phyloP scores from a whole-genome alignment of 2,888 invertebrate species.

The Pherbina coryleti region DNA sequence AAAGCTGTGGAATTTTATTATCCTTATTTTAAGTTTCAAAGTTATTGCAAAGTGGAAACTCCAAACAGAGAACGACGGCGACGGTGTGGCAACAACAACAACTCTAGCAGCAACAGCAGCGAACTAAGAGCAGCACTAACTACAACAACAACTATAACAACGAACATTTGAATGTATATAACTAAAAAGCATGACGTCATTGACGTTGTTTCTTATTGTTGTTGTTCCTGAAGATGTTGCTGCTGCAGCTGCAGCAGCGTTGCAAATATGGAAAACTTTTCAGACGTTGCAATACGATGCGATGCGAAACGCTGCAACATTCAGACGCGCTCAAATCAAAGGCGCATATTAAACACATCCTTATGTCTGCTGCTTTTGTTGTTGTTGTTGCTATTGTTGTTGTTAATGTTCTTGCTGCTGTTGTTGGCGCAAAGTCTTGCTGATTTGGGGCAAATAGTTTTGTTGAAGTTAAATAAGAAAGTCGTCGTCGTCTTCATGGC shows the following conservation, averaged over 20 bases:
- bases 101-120: conserved; percentile 28
- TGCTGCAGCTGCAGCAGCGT: conserved; percentile 15
- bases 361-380: conserved; percentile 10
- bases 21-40: conserved; percentile 63
- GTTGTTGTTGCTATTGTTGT: neutral
- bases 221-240: conserved; percentile 10
- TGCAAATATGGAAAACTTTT: conserved; percentile 42
- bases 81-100: conserved; percentile 22
- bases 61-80: conserved; percentile 46
- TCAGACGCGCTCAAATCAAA: conserved; percentile 34
- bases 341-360: conserved; percentile 32
- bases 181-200: conserved; percentile 38
- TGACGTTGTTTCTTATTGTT: conserved; percentile 35
- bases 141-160: neutral
- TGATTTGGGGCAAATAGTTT: conserved; percentile 62
- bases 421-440: conserved; percentile 3
- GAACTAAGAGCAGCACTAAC: neutral
- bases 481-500: neutral
- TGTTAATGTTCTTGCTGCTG: neutral
- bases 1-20: conserved; percentile 53
- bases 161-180: conserved; percentile 18
- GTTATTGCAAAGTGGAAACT: conserved; percentile 61
- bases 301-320: neutral
- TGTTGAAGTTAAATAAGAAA: conserved; percentile 56
- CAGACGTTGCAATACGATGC: conserved; percentile 38